These are phyloP conservation scores for Siniperca obscura DNA, from an alignment of 2,797 vertebrate genomes.

Conservation along the genomic window DNA sequence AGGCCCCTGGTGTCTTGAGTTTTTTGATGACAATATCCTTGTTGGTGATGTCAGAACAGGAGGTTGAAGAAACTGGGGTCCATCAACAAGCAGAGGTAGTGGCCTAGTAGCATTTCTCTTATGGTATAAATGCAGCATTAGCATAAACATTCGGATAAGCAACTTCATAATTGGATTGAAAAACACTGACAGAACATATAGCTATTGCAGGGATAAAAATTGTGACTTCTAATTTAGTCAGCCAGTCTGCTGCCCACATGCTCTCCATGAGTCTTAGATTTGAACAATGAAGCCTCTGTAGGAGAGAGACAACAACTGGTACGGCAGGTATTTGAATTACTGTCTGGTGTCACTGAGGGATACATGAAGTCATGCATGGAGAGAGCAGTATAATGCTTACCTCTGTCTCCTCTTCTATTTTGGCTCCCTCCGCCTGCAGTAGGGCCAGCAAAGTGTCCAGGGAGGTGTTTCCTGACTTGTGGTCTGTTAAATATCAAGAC, in stretches of 20 bases:
- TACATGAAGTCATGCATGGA: constrained; percentile 31
- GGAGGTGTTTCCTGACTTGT: constrained; percentile 90
- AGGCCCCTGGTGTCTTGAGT: neutral
- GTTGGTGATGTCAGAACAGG: neutral
- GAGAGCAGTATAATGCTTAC: constrained; percentile 78
- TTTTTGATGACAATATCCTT: neutral
- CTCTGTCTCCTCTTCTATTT: constrained; percentile 99
- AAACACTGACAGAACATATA: neutral
- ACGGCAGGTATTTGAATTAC: constrained; percentile 32
- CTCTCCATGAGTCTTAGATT: neutral
- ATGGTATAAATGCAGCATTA: neutral
- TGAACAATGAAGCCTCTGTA: constrained; percentile 27
- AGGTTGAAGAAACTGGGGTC: neutral
- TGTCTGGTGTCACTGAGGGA: constrained; percentile 4
- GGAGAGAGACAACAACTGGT: constrained; percentile 2
- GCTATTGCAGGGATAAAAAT: neutral
- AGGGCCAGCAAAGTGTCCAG: constrained; percentile 94
- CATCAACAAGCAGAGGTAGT: neutral
- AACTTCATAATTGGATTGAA: too few species aligned
- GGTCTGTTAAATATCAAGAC: constrained; percentile 83
- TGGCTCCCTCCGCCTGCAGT: constrained; percentile 96
- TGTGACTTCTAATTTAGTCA: neutral
- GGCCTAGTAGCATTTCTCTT: neutral
- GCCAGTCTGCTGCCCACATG: neutral
- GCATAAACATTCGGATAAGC: neutral